A percentile compares a stretch with the other conserved stretches of the same genome.
These are phyloP conservation scores for Protomyctophum bolini DNA, from an alignment of 2,113 vertebrate species.

Conservation along the genomic window DNA sequence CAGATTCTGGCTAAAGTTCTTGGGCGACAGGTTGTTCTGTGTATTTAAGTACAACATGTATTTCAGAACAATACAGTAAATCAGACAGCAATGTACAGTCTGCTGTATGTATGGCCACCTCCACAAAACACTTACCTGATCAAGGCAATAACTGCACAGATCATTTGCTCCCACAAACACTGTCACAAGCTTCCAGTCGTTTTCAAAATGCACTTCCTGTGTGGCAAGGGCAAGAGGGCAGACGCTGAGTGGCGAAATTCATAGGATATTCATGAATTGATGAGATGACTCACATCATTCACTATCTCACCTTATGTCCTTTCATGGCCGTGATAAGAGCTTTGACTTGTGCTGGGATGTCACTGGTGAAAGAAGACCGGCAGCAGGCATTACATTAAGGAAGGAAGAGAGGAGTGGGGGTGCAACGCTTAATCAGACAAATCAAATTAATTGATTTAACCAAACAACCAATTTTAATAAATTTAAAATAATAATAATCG, in stretches of 20 bases:
- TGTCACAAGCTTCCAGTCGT: constrained; percentile 94
- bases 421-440: too few species aligned
- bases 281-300: not conserved
- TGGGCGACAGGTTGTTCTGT: constrained; percentile 79
- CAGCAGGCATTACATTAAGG: not conserved
- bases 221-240: constrained; percentile 7
- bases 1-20: constrained; percentile 81
- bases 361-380: constrained; percentile 63
- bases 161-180: constrained; percentile 86
- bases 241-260: not conserved
- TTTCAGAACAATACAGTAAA: not conserved
- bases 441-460: too few species aligned
- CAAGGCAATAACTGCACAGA: constrained; percentile 86
- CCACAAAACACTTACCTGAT: constrained; percentile 76
- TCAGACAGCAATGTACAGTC: not conserved
- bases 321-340: constrained; percentile 81
- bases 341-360: constrained; percentile 81
- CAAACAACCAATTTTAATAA: too few species aligned
- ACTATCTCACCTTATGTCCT: constrained; percentile 75
- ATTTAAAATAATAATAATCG: too few species aligned
- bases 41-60: constrained; percentile 2
- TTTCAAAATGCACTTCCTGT: constrained; percentile 84
- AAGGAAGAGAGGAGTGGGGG: not conserved
- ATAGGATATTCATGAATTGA: not conserved
- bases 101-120: not conserved